Conservation (phyloP, 2,888 invertebrate genomes). For the Acanthosepion esculentum region DNA sequence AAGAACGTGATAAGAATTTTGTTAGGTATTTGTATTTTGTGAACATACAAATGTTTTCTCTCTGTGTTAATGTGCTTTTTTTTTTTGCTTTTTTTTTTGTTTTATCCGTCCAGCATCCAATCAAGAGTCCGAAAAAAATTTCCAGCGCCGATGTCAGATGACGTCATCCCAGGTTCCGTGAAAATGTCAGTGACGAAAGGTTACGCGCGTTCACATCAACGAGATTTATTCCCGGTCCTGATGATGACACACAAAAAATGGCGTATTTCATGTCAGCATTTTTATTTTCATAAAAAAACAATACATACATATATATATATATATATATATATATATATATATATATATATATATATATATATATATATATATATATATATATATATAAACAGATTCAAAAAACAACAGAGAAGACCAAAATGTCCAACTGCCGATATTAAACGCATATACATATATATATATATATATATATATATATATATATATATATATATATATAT, state of each 20-base stretch:
- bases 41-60: background rate
- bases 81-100: background rate
- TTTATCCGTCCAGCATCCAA: background rate
- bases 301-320: background rate
- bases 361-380: background rate
- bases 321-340: background rate
- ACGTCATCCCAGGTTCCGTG: background rate
- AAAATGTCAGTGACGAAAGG: background rate
- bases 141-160: background rate
- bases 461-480: background rate
- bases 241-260: conserved; percentile 2
- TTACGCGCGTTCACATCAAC: background rate
- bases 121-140: background rate
- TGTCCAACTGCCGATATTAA: background rate
- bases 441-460: background rate
- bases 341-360: background rate
- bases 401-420: conserved; percentile 21
- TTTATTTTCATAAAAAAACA: background rate
- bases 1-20: background rate
- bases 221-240: background rate
- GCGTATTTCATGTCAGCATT: background rate
- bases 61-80: background rate
- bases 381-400: background rate
- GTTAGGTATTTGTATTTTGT: conserved; percentile 1
- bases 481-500: background rate